phyloP scores from a whole-genome alignment of 2,797 vertebrate species.

The Pipistrellus pipistrellus region DNA sequence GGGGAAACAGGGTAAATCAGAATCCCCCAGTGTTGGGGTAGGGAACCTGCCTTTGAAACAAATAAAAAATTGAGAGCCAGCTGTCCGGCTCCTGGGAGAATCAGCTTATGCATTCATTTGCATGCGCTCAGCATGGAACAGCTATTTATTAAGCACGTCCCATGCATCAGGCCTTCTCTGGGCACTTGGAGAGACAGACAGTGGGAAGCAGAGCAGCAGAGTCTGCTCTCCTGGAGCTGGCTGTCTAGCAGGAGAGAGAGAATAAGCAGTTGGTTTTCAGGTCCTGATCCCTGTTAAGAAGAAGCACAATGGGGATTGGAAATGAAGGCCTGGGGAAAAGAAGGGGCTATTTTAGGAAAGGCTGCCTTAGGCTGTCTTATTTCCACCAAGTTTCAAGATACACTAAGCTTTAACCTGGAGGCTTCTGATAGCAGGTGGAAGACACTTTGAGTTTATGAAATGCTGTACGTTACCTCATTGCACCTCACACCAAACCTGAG shows the following conservation, averaged over 20 bases:
- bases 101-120: neutral
- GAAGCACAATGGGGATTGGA: neutral
- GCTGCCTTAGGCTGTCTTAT: neutral
- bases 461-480: neutral
- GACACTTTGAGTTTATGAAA: neutral
- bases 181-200: neutral
- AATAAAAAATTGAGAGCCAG: neutral
- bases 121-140: neutral
- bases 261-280: neutral
- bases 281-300: neutral
- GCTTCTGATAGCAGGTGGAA: neutral
- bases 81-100: neutral
- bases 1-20: neutral
- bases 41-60: neutral
- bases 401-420: neutral
- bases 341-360: slow-evolving; percentile 25
- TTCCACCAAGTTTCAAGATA: neutral
- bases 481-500: neutral
- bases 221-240: neutral
- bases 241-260: neutral
- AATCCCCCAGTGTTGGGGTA: neutral
- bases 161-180: neutral
- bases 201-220: neutral
- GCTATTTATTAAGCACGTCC: neutral
- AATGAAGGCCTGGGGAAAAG: neutral